Evolutionary conservation across 2,113 vertebrate genomes (phyloP).

Genomic region (Fregetta grallaria): DNA sequence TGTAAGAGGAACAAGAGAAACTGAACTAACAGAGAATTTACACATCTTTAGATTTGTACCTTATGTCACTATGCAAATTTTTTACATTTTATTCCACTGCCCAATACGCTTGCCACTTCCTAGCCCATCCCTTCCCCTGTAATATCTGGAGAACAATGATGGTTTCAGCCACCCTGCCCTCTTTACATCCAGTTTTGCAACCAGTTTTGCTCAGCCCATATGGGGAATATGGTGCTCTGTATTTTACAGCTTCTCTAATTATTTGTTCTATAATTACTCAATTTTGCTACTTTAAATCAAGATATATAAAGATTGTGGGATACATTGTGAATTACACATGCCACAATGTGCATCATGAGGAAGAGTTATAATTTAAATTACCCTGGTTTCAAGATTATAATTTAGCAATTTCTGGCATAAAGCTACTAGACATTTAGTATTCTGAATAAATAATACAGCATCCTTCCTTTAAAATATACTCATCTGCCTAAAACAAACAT

Average conservation of each 20-base stretch:
- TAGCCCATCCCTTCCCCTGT: fast-evolving
- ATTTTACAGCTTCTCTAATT: neutral
- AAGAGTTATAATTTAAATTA: neutral
- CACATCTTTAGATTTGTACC: neutral
- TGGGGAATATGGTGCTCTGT: neutral
- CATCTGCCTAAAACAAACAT: neutral
- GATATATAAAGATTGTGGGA: neutral
- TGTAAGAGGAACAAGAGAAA: neutral
- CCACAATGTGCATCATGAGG: neutral
- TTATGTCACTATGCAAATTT: neutral
- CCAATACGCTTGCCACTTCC: neutral
- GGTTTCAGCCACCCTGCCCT: neutral
- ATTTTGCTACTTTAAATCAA: neutral
- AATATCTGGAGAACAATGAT: neutral
- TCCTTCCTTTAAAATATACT: neutral
- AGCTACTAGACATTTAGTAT: neutral
- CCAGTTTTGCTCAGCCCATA: neutral
- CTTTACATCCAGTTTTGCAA: neutral
- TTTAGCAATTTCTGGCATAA: neutral
- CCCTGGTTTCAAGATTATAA: neutral
- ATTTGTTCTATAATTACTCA: neutral
- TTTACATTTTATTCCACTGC: neutral
- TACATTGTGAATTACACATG: neutral
- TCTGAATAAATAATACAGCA: neutral
- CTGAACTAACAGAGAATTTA: neutral